Percentiles rank a stretch among this genome's conserved stretches.
Evolutionary conservation across 2,888 invertebrate genomes (phyloP).

Genomic region (Pyrgus malvae): DNA sequence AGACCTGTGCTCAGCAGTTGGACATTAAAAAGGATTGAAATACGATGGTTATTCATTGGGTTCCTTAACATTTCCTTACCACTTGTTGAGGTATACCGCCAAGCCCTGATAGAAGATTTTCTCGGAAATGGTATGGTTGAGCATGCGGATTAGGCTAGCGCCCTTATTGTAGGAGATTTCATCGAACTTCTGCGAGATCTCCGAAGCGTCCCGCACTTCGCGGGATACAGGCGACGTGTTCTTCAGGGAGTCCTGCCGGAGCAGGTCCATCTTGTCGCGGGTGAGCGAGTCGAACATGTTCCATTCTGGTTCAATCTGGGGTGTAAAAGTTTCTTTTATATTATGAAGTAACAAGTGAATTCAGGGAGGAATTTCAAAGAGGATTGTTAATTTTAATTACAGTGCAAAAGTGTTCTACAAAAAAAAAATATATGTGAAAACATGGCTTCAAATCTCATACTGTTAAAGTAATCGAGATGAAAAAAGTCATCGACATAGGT

Average conservation of each 20-base stretch:
- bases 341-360: too few species aligned
- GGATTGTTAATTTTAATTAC: too few species aligned
- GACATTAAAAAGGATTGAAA: too few species aligned
- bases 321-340: too few species aligned
- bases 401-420: too few species aligned
- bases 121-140: slow-evolving; percentile 79
- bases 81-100: slow-evolving; percentile 76
- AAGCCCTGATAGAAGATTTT: slow-evolving; percentile 77
- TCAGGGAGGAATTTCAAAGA: too few species aligned
- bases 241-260: slow-evolving; percentile 77
- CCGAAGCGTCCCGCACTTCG: slow-evolving; percentile 72
- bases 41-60: too few species aligned
- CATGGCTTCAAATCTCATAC: too few species aligned
- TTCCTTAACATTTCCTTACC: slow-evolving; percentile 55
- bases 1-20: too few species aligned
- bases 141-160: slow-evolving; percentile 82
- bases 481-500: too few species aligned
- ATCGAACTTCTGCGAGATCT: slow-evolving; percentile 84
- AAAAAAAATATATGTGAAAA: too few species aligned
- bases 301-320: slow-evolving; percentile 81
- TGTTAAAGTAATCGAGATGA: too few species aligned
- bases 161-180: slow-evolving; percentile 81
- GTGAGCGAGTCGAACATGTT: slow-evolving; percentile 77
- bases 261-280: slow-evolving; percentile 78
- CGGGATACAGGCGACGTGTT: slow-evolving; percentile 80